A percentile compares a stretch with the other conserved stretches of the same genome.
phyloP scores from a whole-genome alignment of 2,113 vertebrate species.

The Aramus guarauna region DNA sequence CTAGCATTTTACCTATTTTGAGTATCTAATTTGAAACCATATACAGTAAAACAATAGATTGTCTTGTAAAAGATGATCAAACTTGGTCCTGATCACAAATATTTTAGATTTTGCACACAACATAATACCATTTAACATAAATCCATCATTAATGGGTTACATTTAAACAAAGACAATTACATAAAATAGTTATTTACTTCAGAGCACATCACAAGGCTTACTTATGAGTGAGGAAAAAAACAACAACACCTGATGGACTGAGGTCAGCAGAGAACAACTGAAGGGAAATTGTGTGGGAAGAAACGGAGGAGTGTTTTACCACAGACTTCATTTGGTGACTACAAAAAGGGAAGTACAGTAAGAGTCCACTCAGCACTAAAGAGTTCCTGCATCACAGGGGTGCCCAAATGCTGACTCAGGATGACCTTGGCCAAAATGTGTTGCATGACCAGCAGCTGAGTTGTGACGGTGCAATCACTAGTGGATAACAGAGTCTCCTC shows the following conservation, averaged over 20 bases:
- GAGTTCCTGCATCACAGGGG: fast-evolving
- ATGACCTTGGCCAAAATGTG: not conserved
- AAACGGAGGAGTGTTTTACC: not conserved
- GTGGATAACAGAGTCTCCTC: not conserved
- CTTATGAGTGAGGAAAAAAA: not conserved
- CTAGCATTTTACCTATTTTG: not conserved
- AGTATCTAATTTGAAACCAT: not conserved
- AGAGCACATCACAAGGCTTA: not conserved
- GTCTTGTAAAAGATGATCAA: not conserved
- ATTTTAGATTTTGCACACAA: not conserved
- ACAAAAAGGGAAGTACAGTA: not conserved
- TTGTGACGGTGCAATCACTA: not conserved
- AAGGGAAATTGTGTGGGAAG: not conserved
- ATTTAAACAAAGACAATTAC: not conserved
- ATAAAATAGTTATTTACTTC: not conserved
- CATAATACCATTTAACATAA: not conserved
- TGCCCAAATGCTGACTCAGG: not conserved
- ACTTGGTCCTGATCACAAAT: not conserved
- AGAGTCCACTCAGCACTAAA: not conserved
- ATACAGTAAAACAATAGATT: not conserved
- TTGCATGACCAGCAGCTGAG: not conserved
- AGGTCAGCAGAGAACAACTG: not conserved
- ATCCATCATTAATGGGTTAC: not conserved
- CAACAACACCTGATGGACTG: not conserved
- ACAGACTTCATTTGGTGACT: not conserved